Base-by-base conservation (phyloP, 2,797 vertebrate species). In the Intellagama lesueurii region DNA sequence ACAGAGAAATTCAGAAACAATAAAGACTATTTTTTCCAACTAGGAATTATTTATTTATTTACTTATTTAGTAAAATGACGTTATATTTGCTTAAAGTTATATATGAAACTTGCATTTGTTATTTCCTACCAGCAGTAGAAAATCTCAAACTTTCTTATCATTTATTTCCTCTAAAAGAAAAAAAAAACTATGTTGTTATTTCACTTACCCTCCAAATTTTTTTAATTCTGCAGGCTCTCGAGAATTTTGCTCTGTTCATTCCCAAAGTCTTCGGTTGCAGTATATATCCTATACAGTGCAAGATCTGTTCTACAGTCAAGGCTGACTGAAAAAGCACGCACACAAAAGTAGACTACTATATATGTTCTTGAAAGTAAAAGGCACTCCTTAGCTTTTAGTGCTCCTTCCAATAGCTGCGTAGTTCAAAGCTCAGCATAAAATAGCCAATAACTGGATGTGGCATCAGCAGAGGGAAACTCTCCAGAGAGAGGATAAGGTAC, bases 191-290 rank as follows among this genome's bases (percentile, higher is more conserved):
- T 24, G 19, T 47, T 88, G 91, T 86, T 91, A 60, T 92, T 95
- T 92, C 89, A 98, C 99, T 98, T 97, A 99, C 99, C 98, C 95
- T 98, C 98, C 98, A 99, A 80, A 99, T 93, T 83, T 96, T 98
- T 96, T 97, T 99, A 35, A 98, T 96, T 19, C 96, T 98, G 95
- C 97, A 97, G 96, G 98, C 96, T 93, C 97, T 94, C 86, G 98
- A 98, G 93, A 98, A 95, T 94, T 98, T 98, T 93, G 97, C 96
- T 81, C 96, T 95, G 88, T 97, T 98, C 98, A 98, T 99, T 86
- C 95, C 96, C 94, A 94, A 60, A 0, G 90, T 82, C 22, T 90
- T 80, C 83, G 88, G 93, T 93, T 93, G 81, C 69, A 72, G 49
- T 91, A 90, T 22, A 85, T 81, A 88, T 91, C 95, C 92, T 92